phyloP scores from a whole-genome alignment of 2,888 invertebrate species.

The Portevinia maculata region DNA sequence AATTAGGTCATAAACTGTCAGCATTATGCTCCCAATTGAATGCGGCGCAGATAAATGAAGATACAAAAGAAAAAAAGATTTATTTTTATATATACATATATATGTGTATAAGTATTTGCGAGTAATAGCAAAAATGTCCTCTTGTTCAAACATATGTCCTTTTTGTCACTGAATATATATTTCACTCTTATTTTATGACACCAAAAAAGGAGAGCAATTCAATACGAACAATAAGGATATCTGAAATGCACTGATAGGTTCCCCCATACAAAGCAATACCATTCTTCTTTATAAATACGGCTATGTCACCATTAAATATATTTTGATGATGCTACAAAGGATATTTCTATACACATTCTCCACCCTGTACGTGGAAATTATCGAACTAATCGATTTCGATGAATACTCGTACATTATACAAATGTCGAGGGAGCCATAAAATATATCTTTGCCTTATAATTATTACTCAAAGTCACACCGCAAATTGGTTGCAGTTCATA shows the following conservation, averaged over 20 bases:
- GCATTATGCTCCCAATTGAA: slow-evolving; percentile 61
- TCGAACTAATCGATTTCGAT: slow-evolving; percentile 58
- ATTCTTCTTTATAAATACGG: slow-evolving; percentile 39
- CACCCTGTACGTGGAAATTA: neutral
- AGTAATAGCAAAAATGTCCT: slow-evolving; percentile 51
- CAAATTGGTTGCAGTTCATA: slow-evolving; percentile 53
- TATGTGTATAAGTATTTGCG: no score
- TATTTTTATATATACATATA: slow-evolving; percentile 32
- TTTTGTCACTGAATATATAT: slow-evolving; percentile 44
- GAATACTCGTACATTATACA: slow-evolving; percentile 58
- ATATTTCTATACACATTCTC: slow-evolving; percentile 20
- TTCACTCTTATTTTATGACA: slow-evolving; percentile 33
- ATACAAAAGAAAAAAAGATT: slow-evolving; percentile 45
- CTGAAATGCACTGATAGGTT: slow-evolving; percentile 52
- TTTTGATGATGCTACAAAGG: slow-evolving; percentile 43
- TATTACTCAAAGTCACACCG: slow-evolving; percentile 44
- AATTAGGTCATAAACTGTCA: slow-evolving; percentile 64
- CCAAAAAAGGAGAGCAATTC: slow-evolving; percentile 20
- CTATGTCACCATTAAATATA: slow-evolving; percentile 20
- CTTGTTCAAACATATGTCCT: slow-evolving; percentile 45
- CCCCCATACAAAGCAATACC: neutral
- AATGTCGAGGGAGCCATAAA: slow-evolving; percentile 44
- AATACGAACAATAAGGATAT: slow-evolving; percentile 52
- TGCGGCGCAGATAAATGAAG: slow-evolving; percentile 66
- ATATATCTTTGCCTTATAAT: slow-evolving; percentile 24